Evolutionary conservation across 2,888 invertebrate species (phyloP).

Genomic region (Isoperla grammatica): DNA sequence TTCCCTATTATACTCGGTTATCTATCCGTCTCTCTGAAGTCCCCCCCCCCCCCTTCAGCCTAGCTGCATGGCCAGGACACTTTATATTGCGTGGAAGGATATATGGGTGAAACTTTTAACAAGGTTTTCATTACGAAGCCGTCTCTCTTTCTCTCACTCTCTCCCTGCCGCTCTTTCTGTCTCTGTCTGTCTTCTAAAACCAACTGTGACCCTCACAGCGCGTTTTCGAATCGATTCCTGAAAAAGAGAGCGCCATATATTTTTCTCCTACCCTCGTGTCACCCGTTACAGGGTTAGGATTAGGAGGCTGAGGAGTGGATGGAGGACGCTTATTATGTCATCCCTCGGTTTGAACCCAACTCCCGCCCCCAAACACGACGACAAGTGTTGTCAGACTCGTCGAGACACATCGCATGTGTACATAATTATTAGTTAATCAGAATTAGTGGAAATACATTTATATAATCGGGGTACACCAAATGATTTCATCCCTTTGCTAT

Average conservation of each 20-base stretch:
- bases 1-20: not conserved
- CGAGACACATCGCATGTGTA: too few species aligned
- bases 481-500: too few species aligned
- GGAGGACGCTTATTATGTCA: not conserved
- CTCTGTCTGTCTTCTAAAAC: slow-evolving; percentile 5
- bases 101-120: slow-evolving; percentile 29
- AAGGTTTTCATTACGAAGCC: slow-evolving; percentile 26
- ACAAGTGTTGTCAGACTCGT: too few species aligned
- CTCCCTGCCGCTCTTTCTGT: not conserved
- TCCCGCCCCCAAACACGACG: too few species aligned
- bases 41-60: not conserved
- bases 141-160: not conserved
- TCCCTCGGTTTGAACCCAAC: too few species aligned
- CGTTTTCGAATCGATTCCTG: slow-evolving; percentile 1
- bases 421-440: too few species aligned
- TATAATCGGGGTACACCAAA: too few species aligned
- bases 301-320: slow-evolving; percentile 4
- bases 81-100: slow-evolving; percentile 24
- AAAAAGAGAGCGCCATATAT: slow-evolving; percentile 1
- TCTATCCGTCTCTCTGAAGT: not conserved
- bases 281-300: slow-evolving; percentile 17
- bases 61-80: slow-evolving; percentile 10
- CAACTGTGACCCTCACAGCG: not conserved
- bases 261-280: slow-evolving; percentile 3
- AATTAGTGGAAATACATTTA: too few species aligned